Percentiles rank a stretch among this genome's conserved stretches.
Conservation (phyloP, 2,888 invertebrate genomes). For the Hirtodrosophila histrioides region DNA sequence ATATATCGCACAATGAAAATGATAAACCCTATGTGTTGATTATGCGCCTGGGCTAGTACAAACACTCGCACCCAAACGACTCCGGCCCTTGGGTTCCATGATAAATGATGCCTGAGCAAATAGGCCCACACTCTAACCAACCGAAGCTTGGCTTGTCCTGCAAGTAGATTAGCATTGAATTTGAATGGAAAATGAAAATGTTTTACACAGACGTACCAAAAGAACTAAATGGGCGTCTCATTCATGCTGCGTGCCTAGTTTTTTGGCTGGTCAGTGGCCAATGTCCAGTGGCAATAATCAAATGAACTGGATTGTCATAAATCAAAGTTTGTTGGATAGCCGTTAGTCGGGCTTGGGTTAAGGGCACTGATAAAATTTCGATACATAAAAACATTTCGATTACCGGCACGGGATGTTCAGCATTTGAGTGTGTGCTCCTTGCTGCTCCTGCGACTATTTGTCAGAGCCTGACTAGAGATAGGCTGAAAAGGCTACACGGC, state of each 20-base stretch:
- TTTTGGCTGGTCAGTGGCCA: neutral
- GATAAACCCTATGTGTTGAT: conserved; percentile 70
- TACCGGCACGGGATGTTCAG: neutral
- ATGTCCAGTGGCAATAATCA: conserved; percentile 63
- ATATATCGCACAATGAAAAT: conserved; percentile 60
- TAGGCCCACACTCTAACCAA: conserved; percentile 9
- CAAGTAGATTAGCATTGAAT: conserved; percentile 77
- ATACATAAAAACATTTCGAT: conserved; percentile 31
- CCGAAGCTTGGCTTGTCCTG: conserved; percentile 58
- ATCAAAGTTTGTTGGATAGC: conserved; percentile 67
- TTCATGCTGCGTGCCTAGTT: conserved; percentile 10
- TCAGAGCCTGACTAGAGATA: conserved; percentile 16
- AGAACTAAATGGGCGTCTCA: conserved; percentile 26
- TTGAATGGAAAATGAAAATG: conserved; percentile 76
- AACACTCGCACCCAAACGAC: conserved; percentile 45
- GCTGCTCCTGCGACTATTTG: conserved; percentile 22
- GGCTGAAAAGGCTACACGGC: conserved; percentile 7
- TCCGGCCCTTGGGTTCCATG: conserved; percentile 55
- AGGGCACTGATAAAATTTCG: conserved; percentile 58
- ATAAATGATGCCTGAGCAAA: conserved; percentile 67
- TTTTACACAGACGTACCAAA: conserved; percentile 45
- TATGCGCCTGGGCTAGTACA: conserved; percentile 59
- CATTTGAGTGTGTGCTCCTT: conserved; percentile 11
- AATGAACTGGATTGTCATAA: conserved; percentile 76
- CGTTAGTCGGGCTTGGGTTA: conserved; percentile 48